Percentiles rank a stretch among this genome's conserved stretches.
phyloP scores from a whole-genome alignment of 2,797 vertebrate species.

The Oophaga sylvatica region DNA sequence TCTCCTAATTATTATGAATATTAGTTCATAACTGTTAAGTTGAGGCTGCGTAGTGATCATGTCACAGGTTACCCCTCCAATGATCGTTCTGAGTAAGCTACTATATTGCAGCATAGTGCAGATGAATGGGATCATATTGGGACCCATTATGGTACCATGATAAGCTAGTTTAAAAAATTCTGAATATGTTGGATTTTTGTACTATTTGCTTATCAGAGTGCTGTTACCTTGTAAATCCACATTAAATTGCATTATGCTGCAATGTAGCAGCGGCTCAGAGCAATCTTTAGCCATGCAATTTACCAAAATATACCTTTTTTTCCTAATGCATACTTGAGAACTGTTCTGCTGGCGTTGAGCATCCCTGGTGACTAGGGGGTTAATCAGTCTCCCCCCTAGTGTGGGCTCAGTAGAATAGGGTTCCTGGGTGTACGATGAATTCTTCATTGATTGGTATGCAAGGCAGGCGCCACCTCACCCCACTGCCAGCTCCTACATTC shows the following conservation, averaged over 20 bases:
- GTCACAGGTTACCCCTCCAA: no score
- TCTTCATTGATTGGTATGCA: slow-evolving; percentile 51
- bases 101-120: no score
- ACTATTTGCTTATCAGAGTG: no score
- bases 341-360: neutral
- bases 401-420: slow-evolving; percentile 25
- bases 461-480: slow-evolving; percentile 57
- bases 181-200: no score
- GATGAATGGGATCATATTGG: no score
- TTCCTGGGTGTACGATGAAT: slow-evolving; percentile 25
- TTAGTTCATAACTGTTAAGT: neutral
- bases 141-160: no score
- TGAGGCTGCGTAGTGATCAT: neutral
- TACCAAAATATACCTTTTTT: no score
- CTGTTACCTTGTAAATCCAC: no score
- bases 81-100: no score
- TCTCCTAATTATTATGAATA: neutral
- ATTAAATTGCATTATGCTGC: no score
- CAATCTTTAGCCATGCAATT: neutral
- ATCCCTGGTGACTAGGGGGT: neutral
- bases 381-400: neutral
- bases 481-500: slow-evolving; percentile 51
- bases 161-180: no score
- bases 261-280: no score
- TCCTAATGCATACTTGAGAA: neutral